Evolutionary conservation across 1,140 invertebrate genomes (phyloP), one percentile per base, ranked within the genome.

Genomic region (Bacillus rossius): DNA sequence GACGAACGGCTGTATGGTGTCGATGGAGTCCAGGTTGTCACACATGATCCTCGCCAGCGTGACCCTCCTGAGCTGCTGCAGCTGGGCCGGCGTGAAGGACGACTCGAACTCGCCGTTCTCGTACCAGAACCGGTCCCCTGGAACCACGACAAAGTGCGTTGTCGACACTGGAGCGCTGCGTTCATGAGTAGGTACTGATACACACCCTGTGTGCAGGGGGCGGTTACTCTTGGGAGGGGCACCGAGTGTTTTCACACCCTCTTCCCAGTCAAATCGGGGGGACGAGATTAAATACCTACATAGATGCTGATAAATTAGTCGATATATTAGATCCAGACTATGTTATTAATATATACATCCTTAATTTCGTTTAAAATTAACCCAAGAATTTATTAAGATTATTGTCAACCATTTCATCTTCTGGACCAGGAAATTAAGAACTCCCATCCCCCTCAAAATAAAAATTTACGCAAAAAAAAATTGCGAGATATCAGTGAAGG

Each of bases 11-110:
- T 87, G 85, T 20, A 87, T 71, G 7, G 74, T 83, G 26, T 93
- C 83, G 23, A 88, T 82, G 22, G 81, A 82, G 54, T 90, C 85
- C 60, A 86, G 78, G 20, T 91, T 94, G 55, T 87, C 82, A 69
- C 96, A 99, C 1, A 98, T 75, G 0, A 98, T 81, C 65, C 92
- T 84, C 0, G 92, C 86, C 16, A 98, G 75, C 19, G 74, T 77
- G 1, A 88, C 81, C 54, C 86, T 83, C 45, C 91, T 77, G 17
- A 99, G 87, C 69, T 96, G 88, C 57, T 88, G 81, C 8, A 98
- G 71, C 74, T 98, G 96, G n/a, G 84, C 82, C 57, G 80, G 79
- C 0, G 84, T 91, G 63, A 95, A 93, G 1, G 86, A 85, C 22
- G 80, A 88, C 55, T 85, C 82, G 23, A 84, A 79, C 8, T 79